Percentiles rank a stretch among this genome's conserved stretches.
phyloP scores from a whole-genome alignment of 2,113 vertebrate genomes.

The Siniperca chuatsi region DNA sequence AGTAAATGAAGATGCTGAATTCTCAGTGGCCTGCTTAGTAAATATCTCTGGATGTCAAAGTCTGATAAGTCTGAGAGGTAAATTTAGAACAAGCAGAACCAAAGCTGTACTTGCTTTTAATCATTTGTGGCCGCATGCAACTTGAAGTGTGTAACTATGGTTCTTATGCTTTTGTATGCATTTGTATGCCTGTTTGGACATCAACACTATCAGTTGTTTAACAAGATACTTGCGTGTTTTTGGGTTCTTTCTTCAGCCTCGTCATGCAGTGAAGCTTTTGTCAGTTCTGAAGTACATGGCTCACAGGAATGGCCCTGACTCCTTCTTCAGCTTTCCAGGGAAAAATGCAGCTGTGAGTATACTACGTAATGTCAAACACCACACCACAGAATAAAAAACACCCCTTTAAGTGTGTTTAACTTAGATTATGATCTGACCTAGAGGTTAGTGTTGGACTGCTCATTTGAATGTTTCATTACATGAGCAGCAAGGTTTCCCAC shows the following conservation, averaged over 20 bases:
- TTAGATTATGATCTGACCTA: neutral
- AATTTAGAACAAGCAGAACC: slow-evolving; percentile 37
- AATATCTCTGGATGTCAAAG: slow-evolving; percentile 22
- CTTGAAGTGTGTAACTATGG: slow-evolving; percentile 4
- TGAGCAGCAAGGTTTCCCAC: neutral
- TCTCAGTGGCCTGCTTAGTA: neutral
- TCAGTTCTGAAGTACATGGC: slow-evolving; percentile 97
- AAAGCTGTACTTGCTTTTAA: neutral
- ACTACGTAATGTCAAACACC: neutral
- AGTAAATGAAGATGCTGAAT: neutral
- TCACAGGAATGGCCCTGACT: slow-evolving; percentile 94
- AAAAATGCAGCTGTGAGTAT: slow-evolving; percentile 96
- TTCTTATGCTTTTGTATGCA: neutral
- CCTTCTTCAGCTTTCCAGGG: slow-evolving; percentile 98
- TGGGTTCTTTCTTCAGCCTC: slow-evolving; percentile 84
- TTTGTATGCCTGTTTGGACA: neutral
- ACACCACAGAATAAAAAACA: neutral
- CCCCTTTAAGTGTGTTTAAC: neutral
- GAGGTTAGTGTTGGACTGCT: neutral
- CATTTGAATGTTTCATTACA: neutral
- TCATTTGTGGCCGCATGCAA: neutral
- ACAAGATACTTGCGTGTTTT: slow-evolving; percentile 54
- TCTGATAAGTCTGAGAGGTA: slow-evolving; percentile 24
- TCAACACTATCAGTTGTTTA: neutral
- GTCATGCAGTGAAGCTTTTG: slow-evolving; percentile 94